Percentiles rank a stretch among this genome's conserved stretches.
These are phyloP conservation scores for Dipus sagitta DNA, from an alignment of 2,797 vertebrate species.

Conservation along the genomic window DNA sequence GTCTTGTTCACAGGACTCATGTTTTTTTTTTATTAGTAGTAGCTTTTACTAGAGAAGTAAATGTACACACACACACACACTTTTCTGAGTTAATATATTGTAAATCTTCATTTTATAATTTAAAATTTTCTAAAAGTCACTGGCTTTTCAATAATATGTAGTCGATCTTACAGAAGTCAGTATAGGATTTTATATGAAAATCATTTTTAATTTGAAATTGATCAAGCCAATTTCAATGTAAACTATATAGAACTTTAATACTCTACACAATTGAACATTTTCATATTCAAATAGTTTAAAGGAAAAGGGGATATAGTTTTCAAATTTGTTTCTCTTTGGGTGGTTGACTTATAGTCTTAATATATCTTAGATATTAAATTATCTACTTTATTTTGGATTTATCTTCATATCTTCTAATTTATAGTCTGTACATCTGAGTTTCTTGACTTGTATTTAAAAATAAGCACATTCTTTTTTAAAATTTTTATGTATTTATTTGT, in stretches of 20 bases:
- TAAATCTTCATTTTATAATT: constrained; percentile 23
- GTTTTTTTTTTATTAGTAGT: constrained; percentile 28
- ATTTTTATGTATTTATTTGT: no score
- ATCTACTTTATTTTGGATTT: neutral
- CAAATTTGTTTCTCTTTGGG: neutral
- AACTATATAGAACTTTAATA: neutral
- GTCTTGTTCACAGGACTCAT: constrained; percentile 1
- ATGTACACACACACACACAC: neutral
- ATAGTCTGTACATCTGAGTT: neutral
- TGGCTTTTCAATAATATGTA: neutral
- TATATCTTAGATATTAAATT: neutral
- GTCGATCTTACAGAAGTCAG: neutral
- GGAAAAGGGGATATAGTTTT: neutral
- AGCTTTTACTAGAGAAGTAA: constrained; percentile 26
- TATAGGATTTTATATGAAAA: neutral
- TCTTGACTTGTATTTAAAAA: neutral
- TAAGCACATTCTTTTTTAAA: no score
- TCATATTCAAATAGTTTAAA: constrained; percentile 23
- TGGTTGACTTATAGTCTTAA: constrained; percentile 14
- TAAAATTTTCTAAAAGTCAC: constrained; percentile 9
- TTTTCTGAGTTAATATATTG: neutral
- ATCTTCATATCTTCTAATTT: neutral
- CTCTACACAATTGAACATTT: neutral
- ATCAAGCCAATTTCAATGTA: neutral
- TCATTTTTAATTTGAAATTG: constrained; percentile 3